phyloP scores from a whole-genome alignment of 2,888 invertebrate species.

The Xylota segnis region DNA sequence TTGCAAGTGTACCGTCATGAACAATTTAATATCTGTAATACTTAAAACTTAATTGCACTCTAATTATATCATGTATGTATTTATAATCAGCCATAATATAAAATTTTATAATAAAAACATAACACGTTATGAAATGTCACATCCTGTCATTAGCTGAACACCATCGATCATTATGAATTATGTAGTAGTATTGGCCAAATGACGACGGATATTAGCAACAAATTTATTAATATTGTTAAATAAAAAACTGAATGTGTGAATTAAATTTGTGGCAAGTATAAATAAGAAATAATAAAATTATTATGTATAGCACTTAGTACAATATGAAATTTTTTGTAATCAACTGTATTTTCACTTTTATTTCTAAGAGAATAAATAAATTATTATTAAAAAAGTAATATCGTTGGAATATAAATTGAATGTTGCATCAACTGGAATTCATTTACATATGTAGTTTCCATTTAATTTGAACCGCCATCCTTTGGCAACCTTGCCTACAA shows the following conservation, averaged over 20 bases:
- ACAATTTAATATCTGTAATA: background rate
- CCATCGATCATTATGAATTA: conserved; percentile 27
- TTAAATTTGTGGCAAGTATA: conserved; percentile 36
- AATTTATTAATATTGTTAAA: background rate
- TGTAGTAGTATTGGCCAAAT: conserved; percentile 32
- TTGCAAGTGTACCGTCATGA: background rate
- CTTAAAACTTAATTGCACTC: background rate
- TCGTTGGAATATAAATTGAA: background rate
- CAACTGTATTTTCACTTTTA: conserved; percentile 54
- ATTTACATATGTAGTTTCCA: too few species aligned
- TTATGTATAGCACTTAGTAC: conserved; percentile 44
- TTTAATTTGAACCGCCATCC: too few species aligned
- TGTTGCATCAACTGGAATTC: too few species aligned
- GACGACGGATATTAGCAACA: conserved; percentile 14
- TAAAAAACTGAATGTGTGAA: conserved; percentile 4
- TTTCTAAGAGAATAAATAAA: conserved; percentile 72
- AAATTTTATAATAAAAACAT: conserved; percentile 27
- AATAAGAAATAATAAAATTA: conserved; percentile 5
- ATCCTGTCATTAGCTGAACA: conserved; percentile 14
- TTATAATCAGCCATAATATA: conserved; percentile 68
- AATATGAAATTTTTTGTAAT: conserved; percentile 36
- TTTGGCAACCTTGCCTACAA: too few species aligned
- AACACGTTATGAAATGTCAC: conserved; percentile 26
- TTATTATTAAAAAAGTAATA: conserved; percentile 46
- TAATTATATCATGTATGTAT: conserved; percentile 58